A percentile compares a stretch with the other conserved stretches of the same genome.
These are phyloP conservation scores for Seriola rivoliana DNA, from an alignment of 2,113 vertebrate species.

Conservation along the genomic window DNA sequence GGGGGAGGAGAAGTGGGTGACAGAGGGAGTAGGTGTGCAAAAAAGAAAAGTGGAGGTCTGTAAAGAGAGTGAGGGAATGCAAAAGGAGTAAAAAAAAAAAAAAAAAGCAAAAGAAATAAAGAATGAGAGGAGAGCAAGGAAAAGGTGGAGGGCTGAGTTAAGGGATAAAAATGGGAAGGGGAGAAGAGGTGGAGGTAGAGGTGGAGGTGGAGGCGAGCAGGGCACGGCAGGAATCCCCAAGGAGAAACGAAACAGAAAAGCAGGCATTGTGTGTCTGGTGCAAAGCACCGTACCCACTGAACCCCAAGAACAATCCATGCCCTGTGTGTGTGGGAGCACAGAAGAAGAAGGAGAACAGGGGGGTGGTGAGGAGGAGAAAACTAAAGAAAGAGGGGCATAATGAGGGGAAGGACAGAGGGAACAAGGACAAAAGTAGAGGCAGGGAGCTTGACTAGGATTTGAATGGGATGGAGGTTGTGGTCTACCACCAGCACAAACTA, in stretches of 20 bases:
- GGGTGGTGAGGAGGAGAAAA: conserved; percentile 23
- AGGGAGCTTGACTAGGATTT: conserved; percentile 23
- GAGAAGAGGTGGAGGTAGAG: neutral
- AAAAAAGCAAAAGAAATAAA: neutral
- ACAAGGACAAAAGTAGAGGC: neutral
- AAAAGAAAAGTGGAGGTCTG: conserved; percentile 35
- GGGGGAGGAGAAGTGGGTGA: conserved; percentile 63
- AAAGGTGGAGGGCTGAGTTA: neutral
- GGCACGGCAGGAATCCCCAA: conserved; percentile 46
- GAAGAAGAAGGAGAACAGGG: conserved; percentile 14
- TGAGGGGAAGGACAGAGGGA: conserved; percentile 1
- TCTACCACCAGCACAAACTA: conserved; percentile 51
- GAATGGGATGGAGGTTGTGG: conserved; percentile 44
- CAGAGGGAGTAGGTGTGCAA: conserved; percentile 48
- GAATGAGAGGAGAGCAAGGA: neutral
- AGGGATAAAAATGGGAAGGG: neutral
- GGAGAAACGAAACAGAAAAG: conserved; percentile 67
- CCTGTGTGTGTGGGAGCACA: conserved; percentile 70
- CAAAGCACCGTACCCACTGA: conserved; percentile 65
- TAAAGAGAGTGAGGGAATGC: conserved; percentile 15
- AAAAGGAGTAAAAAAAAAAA: conserved; percentile 19
- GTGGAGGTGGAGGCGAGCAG: conserved; percentile 21
- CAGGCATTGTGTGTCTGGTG: conserved; percentile 71
- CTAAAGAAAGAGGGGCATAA: conserved; percentile 19
- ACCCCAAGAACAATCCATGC: conserved; percentile 77